Percentiles rank a stretch among this genome's conserved stretches.
These are phyloP conservation scores for Hymenochirus boettgeri DNA, from an alignment of 2,113 vertebrate species.

Conservation along the genomic window DNA sequence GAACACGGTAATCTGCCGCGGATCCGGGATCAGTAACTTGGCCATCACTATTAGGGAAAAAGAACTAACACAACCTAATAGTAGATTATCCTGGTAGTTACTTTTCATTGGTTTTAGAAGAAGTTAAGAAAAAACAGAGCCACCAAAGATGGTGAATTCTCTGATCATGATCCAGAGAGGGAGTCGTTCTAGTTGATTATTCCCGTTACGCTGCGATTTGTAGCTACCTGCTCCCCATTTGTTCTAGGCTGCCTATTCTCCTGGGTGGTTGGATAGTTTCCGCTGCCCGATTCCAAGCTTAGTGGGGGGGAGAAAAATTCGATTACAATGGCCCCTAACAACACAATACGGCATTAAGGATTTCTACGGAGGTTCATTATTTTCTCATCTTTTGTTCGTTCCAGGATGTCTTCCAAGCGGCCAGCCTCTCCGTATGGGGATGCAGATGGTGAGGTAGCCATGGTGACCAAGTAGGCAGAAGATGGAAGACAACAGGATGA, in stretches of 20 bases:
- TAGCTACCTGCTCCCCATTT: constrained; percentile 79
- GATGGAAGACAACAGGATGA: constrained; percentile 95
- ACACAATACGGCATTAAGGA: constrained; percentile 82
- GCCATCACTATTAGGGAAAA: too few relatives aligned
- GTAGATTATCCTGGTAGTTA: too few relatives aligned
- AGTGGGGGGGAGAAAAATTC: constrained; percentile 77
- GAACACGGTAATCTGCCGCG: too few relatives aligned
- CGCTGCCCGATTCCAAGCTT: constrained; percentile 73
- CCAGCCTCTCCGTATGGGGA: constrained; percentile 99
- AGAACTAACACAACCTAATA: too few relatives aligned
- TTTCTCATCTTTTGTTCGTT: constrained; percentile 85
- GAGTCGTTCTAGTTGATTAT: constrained; percentile 72
- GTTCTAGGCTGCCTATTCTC: constrained; percentile 71
- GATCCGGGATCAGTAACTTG: too few relatives aligned
- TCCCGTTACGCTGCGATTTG: constrained; percentile 71
- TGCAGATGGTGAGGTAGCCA: constrained; percentile 99
- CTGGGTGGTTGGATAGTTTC: constrained; percentile 76
- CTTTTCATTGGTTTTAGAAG: too few relatives aligned
- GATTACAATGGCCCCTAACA: constrained; percentile 78
- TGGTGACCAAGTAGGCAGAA: constrained; percentile 99
- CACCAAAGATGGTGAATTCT: constrained; percentile 68
- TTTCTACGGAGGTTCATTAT: constrained; percentile 81
- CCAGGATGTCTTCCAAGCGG: constrained; percentile 99
- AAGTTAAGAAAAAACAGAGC: constrained; percentile 47
- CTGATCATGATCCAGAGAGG: constrained; percentile 66